phyloP scores from a whole-genome alignment of 2,888 invertebrate species.

The Conistra vaccinii region DNA sequence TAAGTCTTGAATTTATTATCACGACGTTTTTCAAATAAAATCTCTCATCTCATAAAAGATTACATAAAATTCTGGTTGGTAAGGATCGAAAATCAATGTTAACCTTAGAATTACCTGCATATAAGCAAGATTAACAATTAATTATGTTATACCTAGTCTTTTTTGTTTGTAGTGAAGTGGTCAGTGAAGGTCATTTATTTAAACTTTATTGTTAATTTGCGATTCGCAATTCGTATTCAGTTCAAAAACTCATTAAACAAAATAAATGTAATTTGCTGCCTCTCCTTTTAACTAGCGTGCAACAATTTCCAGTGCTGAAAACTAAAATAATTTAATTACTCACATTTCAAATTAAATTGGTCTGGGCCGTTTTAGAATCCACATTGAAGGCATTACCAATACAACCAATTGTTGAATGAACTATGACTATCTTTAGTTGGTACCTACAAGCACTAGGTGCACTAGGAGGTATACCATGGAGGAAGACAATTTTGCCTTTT shows the following conservation, averaged over 20 bases:
- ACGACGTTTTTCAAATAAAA: neutral
- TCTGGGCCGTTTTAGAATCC: constrained; percentile 5
- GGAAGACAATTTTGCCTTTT: neutral
- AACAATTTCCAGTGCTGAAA: constrained; percentile 22
- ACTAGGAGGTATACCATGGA: neutral
- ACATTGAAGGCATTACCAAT: neutral
- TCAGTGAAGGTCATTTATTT: neutral
- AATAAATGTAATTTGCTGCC: constrained; percentile 26
- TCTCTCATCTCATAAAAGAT: too few species aligned
- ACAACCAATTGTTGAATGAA: constrained; percentile 5
- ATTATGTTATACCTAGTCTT: neutral
- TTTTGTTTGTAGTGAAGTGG: neutral
- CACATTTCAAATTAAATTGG: neutral
- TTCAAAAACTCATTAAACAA: constrained; percentile 28
- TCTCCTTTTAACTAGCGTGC: neutral
- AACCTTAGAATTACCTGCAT: neutral
- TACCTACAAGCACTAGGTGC: neutral
- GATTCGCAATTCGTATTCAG: constrained; percentile 23
- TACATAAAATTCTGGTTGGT: neutral
- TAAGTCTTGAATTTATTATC: neutral
- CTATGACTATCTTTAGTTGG: neutral
- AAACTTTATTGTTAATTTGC: constrained; percentile 14
- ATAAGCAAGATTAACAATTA: neutral
- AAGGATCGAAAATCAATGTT: neutral
- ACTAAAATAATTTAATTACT: constrained; percentile 24